phyloP scores from a whole-genome alignment of 2,888 invertebrate genomes.

The Nephrotoma guestfalica region DNA sequence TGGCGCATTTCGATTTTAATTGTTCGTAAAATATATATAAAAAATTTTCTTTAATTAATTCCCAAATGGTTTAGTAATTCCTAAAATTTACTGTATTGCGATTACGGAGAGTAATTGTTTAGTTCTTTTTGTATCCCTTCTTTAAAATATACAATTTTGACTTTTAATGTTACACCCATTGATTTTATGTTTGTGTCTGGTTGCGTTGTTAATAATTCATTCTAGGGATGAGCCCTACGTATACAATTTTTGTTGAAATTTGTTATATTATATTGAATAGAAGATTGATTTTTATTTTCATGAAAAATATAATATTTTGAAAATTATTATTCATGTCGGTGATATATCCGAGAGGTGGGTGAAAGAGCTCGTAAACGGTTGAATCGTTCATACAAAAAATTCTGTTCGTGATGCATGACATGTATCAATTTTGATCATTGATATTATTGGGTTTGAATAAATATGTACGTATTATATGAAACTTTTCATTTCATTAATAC shows the following conservation, averaged over 20 bases:
- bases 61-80: neutral
- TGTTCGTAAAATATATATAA: neutral
- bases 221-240: neutral
- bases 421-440: neutral
- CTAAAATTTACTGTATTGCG: neutral
- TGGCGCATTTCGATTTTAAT: neutral
- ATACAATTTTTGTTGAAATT: neutral
- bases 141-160: neutral
- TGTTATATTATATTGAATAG: neutral
- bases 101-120: neutral
- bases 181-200: neutral
- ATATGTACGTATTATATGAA: neutral
- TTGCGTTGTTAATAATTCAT: neutral
- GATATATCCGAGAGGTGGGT: neutral
- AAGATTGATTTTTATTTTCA: neutral
- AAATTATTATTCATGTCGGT: neutral
- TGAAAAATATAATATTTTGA: neutral
- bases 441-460: neutral
- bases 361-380: neutral
- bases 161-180: neutral
- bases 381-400: neutral
- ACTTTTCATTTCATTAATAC: too few relatives aligned
- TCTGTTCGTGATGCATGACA: neutral
- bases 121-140: neutral
- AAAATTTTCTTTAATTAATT: neutral